phyloP scores from a whole-genome alignment of 2,888 invertebrate genomes.

The Troides aeacus region DNA sequence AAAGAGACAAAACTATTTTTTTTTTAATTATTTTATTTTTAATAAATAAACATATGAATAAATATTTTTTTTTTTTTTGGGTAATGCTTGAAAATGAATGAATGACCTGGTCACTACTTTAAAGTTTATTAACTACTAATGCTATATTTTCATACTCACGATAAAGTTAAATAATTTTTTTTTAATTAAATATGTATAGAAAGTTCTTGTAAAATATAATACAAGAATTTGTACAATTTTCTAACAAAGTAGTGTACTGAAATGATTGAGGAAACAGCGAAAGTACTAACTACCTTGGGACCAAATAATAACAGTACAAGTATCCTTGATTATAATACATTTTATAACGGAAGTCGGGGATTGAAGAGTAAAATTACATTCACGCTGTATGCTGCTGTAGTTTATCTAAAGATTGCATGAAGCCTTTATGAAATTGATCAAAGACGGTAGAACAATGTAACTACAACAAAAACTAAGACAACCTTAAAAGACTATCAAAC shows the following conservation, averaged over 20 bases:
- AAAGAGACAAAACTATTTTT: too few species aligned
- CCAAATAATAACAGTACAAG: neutral
- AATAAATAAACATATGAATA: too few species aligned
- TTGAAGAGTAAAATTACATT: neutral
- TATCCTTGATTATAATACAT: slow-evolving; percentile 5
- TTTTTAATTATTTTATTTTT: too few species aligned
- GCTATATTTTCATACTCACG: too few species aligned
- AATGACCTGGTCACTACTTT: neutral
- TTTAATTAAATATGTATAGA: too few species aligned
- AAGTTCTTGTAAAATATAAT: too few species aligned
- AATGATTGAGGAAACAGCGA: slow-evolving; percentile 18
- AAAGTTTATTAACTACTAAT: neutral
- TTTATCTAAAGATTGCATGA: neutral
- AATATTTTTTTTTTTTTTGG: too few species aligned
- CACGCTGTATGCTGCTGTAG: neutral
- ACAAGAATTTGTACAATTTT: neutral
- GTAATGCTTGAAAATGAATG: too few species aligned
- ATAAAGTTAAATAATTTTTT: too few species aligned
- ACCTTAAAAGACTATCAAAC: too few species aligned
- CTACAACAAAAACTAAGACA: neutral
- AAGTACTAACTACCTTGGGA: neutral
- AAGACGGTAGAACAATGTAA: neutral
- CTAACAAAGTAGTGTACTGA: neutral
- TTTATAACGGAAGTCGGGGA: neutral
- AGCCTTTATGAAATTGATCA: neutral